These are phyloP conservation scores for Halocaridina rubra DNA, from an alignment of 2,888 invertebrate species.

Conservation along the genomic window DNA sequence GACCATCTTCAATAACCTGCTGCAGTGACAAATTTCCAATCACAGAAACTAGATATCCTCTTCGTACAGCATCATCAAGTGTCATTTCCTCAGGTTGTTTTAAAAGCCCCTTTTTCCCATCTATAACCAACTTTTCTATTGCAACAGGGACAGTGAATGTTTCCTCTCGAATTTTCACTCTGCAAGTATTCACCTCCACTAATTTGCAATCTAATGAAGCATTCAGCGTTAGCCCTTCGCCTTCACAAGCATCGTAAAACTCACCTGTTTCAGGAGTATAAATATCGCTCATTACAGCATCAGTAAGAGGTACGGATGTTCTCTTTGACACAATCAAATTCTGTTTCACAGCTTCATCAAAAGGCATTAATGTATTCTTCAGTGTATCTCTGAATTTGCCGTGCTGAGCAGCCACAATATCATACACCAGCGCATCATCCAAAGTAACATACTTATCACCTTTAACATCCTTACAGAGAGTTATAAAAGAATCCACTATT, in stretches of 20 bases:
- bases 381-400: conserved; percentile 76
- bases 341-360: conserved; percentile 80
- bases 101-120: conserved; percentile 78
- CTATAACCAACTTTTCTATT: conserved; percentile 77
- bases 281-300: conserved; percentile 60
- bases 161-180: conserved; percentile 44
- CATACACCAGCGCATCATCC: conserved; percentile 68
- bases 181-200: conserved; percentile 22
- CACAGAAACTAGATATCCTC: conserved; percentile 83
- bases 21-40: conserved; percentile 84
- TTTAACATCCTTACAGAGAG: conserved; percentile 70
- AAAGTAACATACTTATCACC: conserved; percentile 75
- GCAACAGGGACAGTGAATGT: conserved; percentile 72
- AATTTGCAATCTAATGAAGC: conserved; percentile 32
- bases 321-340: conserved; percentile 70
- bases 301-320: conserved; percentile 41
- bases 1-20: conserved; percentile 83
- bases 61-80: conserved; percentile 82
- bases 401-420: conserved; percentile 75
- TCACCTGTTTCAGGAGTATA: conserved; percentile 20
- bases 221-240: conserved; percentile 36
- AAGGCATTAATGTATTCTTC: conserved; percentile 77
- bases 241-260: conserved; percentile 49
- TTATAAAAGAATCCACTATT: conserved; percentile 84
- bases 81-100: conserved; percentile 77